Percentiles rank a stretch among this genome's conserved stretches.
Conservation (phyloP, 1,140 invertebrate genomes). For the Phenacoccus solenopsis region DNA sequence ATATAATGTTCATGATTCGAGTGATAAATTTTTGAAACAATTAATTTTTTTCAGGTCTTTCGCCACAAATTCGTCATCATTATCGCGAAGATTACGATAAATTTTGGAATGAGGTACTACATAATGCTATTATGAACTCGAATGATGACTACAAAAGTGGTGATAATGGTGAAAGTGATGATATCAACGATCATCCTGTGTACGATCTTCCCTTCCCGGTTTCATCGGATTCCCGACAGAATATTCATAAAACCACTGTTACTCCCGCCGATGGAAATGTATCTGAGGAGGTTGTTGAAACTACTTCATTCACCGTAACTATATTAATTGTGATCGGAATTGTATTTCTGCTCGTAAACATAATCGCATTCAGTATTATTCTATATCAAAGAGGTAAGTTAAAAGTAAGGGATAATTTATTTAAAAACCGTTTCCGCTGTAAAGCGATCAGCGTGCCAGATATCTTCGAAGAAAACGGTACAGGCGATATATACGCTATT, state of each 20-base stretch:
- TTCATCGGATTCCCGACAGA: background rate
- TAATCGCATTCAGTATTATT: slow-evolving; percentile 58
- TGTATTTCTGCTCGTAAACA: slow-evolving; percentile 67
- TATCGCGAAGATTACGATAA: background rate
- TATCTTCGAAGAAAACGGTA: slow-evolving; percentile 27
- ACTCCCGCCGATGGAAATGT: background rate
- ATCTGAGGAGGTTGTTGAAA: background rate
- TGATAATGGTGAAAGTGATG: background rate
- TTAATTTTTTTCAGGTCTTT: background rate
- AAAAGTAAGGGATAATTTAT: slow-evolving; percentile 35
- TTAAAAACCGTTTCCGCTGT: slow-evolving; percentile 34
- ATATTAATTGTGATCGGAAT: slow-evolving; percentile 60
- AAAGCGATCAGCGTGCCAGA: slow-evolving; percentile 27
- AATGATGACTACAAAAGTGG: background rate
- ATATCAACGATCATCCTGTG: background rate
- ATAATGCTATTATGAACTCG: background rate
- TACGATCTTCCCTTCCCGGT: background rate
- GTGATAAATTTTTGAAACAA: background rate
- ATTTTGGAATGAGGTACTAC: background rate
- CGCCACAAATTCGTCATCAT: background rate
- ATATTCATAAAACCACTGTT: background rate
- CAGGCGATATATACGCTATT: slow-evolving; percentile 25
- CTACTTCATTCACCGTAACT: slow-evolving; percentile 39
- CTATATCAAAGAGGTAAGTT: slow-evolving; percentile 57
- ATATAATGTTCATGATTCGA: slow-evolving; percentile 31